Percentiles rank a stretch among this genome's conserved stretches.
Conservation (phyloP, 2,113 vertebrate genomes). For the Dermatemys mawii region DNA sequence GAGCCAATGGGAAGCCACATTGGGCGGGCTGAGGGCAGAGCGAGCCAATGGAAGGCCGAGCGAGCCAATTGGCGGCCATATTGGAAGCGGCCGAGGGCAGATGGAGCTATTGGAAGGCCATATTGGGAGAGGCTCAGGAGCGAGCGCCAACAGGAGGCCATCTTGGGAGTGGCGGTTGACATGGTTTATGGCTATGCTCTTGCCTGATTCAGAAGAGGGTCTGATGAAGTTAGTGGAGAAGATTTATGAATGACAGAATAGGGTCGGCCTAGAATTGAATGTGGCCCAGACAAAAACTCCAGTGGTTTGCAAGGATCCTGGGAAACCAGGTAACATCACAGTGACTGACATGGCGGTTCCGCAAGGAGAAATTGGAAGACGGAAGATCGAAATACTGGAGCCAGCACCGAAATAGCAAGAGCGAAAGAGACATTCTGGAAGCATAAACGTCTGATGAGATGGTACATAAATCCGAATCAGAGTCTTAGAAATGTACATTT, state of each 20-base stretch:
- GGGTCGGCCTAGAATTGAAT: no score
- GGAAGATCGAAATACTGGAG: no score
- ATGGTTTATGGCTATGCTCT: no score
- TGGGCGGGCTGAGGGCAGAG: neutral
- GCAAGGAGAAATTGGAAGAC: neutral
- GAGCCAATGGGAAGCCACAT: neutral
- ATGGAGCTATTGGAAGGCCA: neutral
- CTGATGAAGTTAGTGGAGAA: no score
- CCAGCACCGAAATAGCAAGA: neutral
- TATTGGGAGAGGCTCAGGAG: neutral
- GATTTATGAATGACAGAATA: no score
- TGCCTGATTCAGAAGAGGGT: no score
- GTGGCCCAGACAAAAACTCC: no score
- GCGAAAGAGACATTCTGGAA: neutral
- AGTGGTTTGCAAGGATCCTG: neutral
- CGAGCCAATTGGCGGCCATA: neutral
- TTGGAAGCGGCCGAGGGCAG: neutral
- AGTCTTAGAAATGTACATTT: no score
- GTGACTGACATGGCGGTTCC: neutral
- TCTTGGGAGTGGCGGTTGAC: neutral
- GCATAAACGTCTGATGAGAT: neutral
- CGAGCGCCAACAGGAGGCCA: neutral
- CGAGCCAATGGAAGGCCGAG: neutral
- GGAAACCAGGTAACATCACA: neutral
- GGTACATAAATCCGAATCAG: neutral